These are phyloP conservation scores for Magallana nippona DNA, from an alignment of 2,888 invertebrate species.

Conservation along the genomic window DNA sequence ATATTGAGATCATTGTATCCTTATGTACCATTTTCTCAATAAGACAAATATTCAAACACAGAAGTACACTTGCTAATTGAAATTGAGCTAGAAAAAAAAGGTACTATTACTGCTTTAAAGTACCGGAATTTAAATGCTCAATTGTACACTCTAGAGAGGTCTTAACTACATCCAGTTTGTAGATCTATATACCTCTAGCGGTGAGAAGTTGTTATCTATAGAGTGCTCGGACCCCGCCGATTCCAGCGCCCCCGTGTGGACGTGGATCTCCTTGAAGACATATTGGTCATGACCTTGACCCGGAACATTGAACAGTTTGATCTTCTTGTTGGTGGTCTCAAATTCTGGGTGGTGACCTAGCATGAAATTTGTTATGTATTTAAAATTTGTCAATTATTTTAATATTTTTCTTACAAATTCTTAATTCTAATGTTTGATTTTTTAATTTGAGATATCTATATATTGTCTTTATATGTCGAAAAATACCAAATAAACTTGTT, in stretches of 20 bases:
- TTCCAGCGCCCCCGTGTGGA: conserved; percentile 2
- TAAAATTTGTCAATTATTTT: neutral
- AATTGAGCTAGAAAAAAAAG: too few species aligned
- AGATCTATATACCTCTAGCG: neutral
- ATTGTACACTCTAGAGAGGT: too few species aligned
- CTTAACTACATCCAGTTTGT: too few species aligned
- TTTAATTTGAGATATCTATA: too few species aligned
- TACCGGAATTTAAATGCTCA: too few species aligned
- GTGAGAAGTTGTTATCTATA: neutral
- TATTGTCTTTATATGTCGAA: too few species aligned
- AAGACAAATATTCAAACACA: too few species aligned
- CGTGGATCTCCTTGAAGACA: conserved; percentile 12
- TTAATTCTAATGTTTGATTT: neutral
- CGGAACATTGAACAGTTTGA: neutral
- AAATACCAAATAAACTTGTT: too few species aligned
- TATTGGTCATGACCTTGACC: conserved; percentile 1
- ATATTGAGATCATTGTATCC: too few species aligned
- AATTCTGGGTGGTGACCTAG: conserved; percentile 11
- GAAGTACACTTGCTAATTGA: too few species aligned
- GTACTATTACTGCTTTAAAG: too few species aligned
- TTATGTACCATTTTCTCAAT: too few species aligned
- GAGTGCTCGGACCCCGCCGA: conserved; percentile 19
- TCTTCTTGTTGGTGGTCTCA: neutral
- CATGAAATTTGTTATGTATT: neutral
- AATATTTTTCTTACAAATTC: neutral